phyloP scores from a whole-genome alignment of 2,113 vertebrate genomes.

The Circaetus cinerascens region DNA sequence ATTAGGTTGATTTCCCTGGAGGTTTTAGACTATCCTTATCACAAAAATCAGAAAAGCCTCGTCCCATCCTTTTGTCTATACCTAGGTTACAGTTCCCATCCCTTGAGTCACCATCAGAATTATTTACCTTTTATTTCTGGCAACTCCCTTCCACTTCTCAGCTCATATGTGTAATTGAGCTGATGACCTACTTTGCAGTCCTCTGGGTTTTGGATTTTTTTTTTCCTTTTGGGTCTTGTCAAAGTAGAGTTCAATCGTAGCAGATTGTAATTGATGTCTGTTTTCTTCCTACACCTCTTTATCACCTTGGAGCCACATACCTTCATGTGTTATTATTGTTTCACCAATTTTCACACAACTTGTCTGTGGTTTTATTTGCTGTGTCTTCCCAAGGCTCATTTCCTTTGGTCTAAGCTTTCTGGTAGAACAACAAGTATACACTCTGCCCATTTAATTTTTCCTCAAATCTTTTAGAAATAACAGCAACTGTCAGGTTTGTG shows the following conservation, averaged over 20 bases:
- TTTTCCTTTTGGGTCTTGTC: background rate
- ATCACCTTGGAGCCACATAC: background rate
- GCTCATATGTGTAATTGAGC: background rate
- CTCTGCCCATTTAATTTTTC: background rate
- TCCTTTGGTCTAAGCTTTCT: background rate
- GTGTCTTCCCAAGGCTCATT: background rate
- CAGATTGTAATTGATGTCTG: background rate
- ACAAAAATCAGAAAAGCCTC: background rate
- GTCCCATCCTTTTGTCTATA: background rate
- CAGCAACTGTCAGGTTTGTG: background rate
- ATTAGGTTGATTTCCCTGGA: background rate
- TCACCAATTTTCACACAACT: background rate
- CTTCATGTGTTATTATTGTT: background rate
- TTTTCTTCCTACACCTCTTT: background rate
- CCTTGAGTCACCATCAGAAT: background rate
- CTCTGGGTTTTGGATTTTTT: background rate
- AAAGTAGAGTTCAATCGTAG: background rate
- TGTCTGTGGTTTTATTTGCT: background rate
- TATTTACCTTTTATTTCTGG: background rate
- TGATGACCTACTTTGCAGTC: background rate
- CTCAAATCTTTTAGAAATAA: background rate
- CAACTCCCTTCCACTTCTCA: background rate
- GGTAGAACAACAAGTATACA: background rate
- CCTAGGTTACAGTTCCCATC: background rate
- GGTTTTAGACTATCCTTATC: background rate